phyloP scores from a whole-genome alignment of 1,140 invertebrate species.

The Aporrectodea caliginosa region DNA sequence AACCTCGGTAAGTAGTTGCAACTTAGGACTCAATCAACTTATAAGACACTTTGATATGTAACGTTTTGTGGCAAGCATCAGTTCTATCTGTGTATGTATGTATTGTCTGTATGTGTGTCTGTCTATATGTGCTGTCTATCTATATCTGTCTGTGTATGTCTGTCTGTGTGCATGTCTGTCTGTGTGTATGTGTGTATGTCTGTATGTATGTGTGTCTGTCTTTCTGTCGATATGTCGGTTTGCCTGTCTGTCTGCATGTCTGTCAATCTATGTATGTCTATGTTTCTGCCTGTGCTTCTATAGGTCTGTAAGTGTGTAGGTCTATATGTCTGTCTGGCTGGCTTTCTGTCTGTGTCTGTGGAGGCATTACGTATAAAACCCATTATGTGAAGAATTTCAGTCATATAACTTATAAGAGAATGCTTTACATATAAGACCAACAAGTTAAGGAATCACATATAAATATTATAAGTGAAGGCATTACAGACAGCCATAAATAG shows the following conservation, averaged over 20 bases:
- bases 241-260: not conserved
- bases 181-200: not conserved
- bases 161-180: not conserved
- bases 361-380: not conserved
- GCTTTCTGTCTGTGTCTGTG: too few relatives aligned
- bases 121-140: not conserved
- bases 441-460: too few relatives aligned
- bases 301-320: too few relatives aligned
- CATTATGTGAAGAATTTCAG: not conserved
- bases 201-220: not conserved
- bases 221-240: too few relatives aligned
- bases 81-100: not conserved
- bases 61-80: not conserved
- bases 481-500: not conserved
- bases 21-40: not conserved
- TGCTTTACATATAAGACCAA: too few relatives aligned
- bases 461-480: too few relatives aligned
- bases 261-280: not conserved
- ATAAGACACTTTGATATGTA: not conserved
- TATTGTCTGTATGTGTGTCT: not conserved
- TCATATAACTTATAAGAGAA: too few relatives aligned
- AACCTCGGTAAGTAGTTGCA: constrained; percentile 4
- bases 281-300: not conserved
- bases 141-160: not conserved
- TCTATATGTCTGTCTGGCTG: too few relatives aligned